These are phyloP conservation scores for Stenodera caucasica DNA, from an alignment of 2,888 invertebrate genomes.

Conservation along the genomic window DNA sequence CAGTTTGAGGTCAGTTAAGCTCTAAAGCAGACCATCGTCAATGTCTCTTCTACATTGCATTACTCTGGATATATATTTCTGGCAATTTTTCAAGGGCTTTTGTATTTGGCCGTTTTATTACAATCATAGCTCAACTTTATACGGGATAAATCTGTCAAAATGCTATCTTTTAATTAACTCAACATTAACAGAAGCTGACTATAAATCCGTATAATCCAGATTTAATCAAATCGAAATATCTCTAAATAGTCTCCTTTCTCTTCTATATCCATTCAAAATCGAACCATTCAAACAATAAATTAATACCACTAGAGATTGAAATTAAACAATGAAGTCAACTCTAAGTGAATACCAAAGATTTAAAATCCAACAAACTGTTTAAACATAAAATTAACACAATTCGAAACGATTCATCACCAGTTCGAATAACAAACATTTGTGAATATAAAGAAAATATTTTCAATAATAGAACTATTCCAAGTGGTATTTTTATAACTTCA, in stretches of 20 bases:
- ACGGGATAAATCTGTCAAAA: slow-evolving; percentile 28
- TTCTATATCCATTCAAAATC: background rate
- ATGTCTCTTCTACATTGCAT: slow-evolving; percentile 25
- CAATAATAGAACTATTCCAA: slow-evolving; percentile 6
- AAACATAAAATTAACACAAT: too few species aligned
- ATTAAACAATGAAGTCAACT: background rate
- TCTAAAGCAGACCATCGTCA: slow-evolving; percentile 11
- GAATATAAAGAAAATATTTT: slow-evolving; percentile 3
- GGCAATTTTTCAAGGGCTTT: slow-evolving; percentile 28
- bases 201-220: slow-evolving; percentile 21
- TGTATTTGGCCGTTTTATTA: slow-evolving; percentile 26
- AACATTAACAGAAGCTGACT: slow-evolving; percentile 22
- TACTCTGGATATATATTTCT: slow-evolving; percentile 22
- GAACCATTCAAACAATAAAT: slow-evolving; percentile 8
- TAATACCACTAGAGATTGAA: background rate
- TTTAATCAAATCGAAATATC: slow-evolving; percentile 25
- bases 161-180: slow-evolving; percentile 27
- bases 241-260: slow-evolving; percentile 9
- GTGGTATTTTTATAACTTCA: slow-evolving; percentile 11
- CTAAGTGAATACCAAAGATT: too few species aligned
- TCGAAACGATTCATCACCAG: background rate
- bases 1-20: slow-evolving; percentile 25
- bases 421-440: background rate
- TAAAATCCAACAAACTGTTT: too few species aligned
- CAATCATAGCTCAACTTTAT: slow-evolving; percentile 23